phyloP scores from a whole-genome alignment of 2,113 vertebrate species.

The Grus americana region DNA sequence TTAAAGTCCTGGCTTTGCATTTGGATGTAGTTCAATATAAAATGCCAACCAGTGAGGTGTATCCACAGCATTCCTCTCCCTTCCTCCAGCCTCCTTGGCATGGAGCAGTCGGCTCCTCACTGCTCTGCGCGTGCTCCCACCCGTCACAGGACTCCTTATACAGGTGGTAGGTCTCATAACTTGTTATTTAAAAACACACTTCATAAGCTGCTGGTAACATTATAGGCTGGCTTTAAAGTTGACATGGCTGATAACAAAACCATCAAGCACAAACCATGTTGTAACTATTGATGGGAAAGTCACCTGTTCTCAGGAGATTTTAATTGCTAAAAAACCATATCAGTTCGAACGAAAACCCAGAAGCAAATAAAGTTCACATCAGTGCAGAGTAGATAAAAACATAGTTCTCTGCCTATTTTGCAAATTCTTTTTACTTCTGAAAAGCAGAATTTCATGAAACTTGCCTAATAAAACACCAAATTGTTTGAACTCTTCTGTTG shows the following conservation, averaged over 20 bases:
- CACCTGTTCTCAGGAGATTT: background rate
- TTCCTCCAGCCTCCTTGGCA: background rate
- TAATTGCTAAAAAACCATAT: fast-evolving
- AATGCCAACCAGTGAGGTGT: background rate
- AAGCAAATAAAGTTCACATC: background rate
- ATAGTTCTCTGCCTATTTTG: background rate
- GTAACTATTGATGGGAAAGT: background rate
- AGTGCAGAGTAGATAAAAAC: background rate
- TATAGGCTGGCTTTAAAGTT: background rate
- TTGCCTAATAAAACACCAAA: background rate
- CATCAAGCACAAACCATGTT: background rate
- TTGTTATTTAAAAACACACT: background rate
- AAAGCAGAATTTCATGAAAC: background rate
- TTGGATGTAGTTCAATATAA: background rate
- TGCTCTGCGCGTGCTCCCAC: fast-evolving
- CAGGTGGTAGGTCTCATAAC: background rate
- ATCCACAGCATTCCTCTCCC: background rate
- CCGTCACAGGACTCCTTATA: fast-evolving
- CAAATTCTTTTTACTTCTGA: background rate
- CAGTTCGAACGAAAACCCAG: background rate
- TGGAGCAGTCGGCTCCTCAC: fast-evolving
- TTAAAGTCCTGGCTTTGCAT: background rate
- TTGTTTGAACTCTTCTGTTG: background rate
- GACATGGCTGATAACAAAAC: background rate
- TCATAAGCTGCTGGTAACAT: background rate